phyloP scores from a whole-genome alignment of 2,797 vertebrate species.

The Atherinosoma microstoma region DNA sequence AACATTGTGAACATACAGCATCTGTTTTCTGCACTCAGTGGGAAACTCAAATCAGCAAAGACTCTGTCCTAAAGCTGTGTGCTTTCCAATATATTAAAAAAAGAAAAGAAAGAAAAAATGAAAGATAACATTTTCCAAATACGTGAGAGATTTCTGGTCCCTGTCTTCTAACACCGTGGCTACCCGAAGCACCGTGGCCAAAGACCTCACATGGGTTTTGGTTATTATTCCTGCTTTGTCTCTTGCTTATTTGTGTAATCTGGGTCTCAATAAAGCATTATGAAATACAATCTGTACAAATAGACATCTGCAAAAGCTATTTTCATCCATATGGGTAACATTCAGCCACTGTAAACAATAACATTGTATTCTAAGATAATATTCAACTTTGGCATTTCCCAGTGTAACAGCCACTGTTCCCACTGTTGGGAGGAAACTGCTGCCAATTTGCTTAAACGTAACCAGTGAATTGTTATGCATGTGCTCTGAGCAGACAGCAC shows the following conservation, averaged over 20 bases:
- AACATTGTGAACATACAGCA: slow-evolving; percentile 45
- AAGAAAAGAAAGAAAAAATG: slow-evolving; percentile 59
- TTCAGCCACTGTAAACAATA: slow-evolving; percentile 88
- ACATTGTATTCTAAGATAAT: slow-evolving; percentile 82
- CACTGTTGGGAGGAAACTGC: slow-evolving; percentile 66
- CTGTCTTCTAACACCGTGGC: slow-evolving; percentile 58
- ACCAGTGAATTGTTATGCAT: slow-evolving; percentile 52
- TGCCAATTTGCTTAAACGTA: slow-evolving; percentile 54
- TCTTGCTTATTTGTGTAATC: slow-evolving; percentile 82
- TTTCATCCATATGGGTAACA: slow-evolving; percentile 82
- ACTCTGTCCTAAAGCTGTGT: slow-evolving; percentile 53
- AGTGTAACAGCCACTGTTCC: slow-evolving; percentile 74
- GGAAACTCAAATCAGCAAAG: slow-evolving; percentile 51
- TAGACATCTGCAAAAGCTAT: slow-evolving; percentile 83
- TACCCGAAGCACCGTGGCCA: slow-evolving; percentile 55
- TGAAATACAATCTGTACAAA: slow-evolving; percentile 87
- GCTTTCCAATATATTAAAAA: slow-evolving; percentile 58
- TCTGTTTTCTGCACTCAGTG: slow-evolving; percentile 47
- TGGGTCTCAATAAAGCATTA: slow-evolving; percentile 81
- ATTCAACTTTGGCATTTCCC: slow-evolving; percentile 83
- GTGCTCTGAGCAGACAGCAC: slow-evolving; percentile 37
- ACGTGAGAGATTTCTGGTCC: slow-evolving; percentile 59
- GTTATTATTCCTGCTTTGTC: slow-evolving; percentile 84
- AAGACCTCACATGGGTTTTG: slow-evolving; percentile 82
- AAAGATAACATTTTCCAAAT: slow-evolving; percentile 60